Evolutionary conservation across 2,797 vertebrate genomes (phyloP).

Genomic region (Melanogrammus aeglefinus): DNA sequence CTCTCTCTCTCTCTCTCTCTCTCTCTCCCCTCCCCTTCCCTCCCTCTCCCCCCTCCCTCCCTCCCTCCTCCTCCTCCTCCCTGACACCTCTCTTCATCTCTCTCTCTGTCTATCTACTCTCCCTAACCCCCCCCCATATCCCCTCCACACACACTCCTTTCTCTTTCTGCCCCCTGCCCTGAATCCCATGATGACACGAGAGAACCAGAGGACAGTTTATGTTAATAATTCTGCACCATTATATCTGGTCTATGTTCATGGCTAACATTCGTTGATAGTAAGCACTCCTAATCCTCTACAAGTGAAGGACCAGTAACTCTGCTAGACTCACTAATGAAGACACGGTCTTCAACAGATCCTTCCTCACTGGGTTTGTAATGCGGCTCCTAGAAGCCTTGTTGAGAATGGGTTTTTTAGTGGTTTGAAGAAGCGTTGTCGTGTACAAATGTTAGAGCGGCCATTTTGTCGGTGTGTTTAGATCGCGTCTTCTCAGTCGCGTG

Average conservation of each 20-base stretch:
- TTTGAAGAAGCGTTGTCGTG: neutral
- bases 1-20: constrained; percentile 37
- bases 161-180: neutral
- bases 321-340: neutral
- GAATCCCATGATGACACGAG: constrained; percentile 36
- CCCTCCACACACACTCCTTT: neutral
- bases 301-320: neutral
- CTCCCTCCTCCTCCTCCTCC: constrained; percentile 23
- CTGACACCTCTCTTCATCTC: constrained; percentile 10
- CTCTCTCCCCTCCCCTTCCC: constrained; percentile 23
- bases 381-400: neutral
- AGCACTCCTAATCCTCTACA: neutral
- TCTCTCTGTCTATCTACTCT: constrained; percentile 13
- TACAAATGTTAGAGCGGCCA: neutral
- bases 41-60: constrained; percentile 44
- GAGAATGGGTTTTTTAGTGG: neutral
- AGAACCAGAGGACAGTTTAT: constrained; percentile 41
- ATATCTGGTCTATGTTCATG: constrained; percentile 52
- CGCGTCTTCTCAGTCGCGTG: neutral
- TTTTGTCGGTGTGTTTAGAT: neutral
- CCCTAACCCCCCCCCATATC: neutral
- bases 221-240: constrained; percentile 46
- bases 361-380: neutral
- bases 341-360: neutral
- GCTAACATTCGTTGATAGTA: constrained; percentile 30